Evolutionary conservation across 2,888 invertebrate species (phyloP).

Genomic region (Lochmaea crataegi): DNA sequence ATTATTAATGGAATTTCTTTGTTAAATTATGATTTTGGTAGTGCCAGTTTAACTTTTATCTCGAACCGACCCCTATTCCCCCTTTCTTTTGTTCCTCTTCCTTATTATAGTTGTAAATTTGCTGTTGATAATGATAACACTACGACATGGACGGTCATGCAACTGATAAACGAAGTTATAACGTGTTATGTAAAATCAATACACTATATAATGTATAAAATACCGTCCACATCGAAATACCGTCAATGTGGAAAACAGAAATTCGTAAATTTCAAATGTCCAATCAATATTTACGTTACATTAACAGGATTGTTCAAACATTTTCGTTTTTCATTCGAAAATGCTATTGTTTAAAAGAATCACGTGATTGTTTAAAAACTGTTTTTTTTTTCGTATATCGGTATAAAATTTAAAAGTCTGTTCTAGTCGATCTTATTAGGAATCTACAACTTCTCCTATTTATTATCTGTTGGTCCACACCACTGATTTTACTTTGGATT

Average conservation of each 20-base stretch:
- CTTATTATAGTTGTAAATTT: conserved; percentile 1
- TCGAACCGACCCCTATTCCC: background rate
- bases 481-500: too few relatives aligned
- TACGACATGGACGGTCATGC: background rate
- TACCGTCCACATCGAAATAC: background rate
- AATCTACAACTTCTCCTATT: too few relatives aligned
- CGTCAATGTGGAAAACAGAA: background rate
- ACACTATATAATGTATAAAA: background rate
- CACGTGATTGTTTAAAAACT: background rate
- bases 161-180: background rate
- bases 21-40: too few relatives aligned
- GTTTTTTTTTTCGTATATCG: background rate
- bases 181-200: background rate
- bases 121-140: background rate
- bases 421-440: too few relatives aligned
- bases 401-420: too few relatives aligned
- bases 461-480: too few relatives aligned
- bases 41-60: too few relatives aligned
- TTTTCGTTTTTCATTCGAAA: background rate
- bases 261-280: background rate
- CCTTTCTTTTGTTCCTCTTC: background rate
- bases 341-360: background rate
- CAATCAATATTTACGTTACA: background rate
- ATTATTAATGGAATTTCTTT: too few relatives aligned
- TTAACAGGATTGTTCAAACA: background rate